Percentiles rank a stretch among this genome's conserved stretches.
These are phyloP conservation scores for Ornithoptera alexandrae DNA, from an alignment of 2,888 invertebrate species.

Conservation along the genomic window DNA sequence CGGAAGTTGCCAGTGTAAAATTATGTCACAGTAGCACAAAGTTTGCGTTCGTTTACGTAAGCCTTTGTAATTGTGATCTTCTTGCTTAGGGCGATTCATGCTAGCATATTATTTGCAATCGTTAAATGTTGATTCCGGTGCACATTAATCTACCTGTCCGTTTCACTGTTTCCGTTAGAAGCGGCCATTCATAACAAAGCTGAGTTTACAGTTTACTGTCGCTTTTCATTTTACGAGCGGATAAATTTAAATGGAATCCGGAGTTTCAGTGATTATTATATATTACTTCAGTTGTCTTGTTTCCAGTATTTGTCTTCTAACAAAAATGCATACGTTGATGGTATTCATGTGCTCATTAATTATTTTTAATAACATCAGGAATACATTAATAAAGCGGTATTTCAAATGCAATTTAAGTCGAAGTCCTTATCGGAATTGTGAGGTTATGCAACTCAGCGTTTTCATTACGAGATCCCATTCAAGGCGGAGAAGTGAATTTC, in stretches of 20 bases:
- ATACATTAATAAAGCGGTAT: not conserved
- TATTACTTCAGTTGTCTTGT: no score
- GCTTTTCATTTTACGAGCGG: conserved; percentile 6
- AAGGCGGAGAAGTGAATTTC: conserved; percentile 15
- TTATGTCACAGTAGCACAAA: conserved; percentile 4
- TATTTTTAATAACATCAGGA: not conserved
- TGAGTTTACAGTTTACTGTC: not conserved
- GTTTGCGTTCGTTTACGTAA: conserved; percentile 21
- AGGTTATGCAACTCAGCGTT: conserved; percentile 19
- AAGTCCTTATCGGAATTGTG: conserved; percentile 4
- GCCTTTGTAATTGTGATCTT: conserved; percentile 4
- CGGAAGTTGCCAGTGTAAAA: conserved; percentile 2
- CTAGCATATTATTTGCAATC: conserved; percentile 11
- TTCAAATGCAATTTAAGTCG: not conserved
- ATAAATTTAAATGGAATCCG: not conserved
- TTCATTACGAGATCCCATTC: conserved; percentile 16
- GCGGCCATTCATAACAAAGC: conserved; percentile 5
- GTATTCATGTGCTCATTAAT: not conserved
- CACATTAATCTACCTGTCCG: conserved; percentile 16
- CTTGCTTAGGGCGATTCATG: conserved; percentile 1
- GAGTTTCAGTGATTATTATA: not conserved
- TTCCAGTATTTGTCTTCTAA: no score
- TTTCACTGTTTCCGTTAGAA: conserved; percentile 5
- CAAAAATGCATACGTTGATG: not conserved
- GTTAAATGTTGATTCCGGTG: not conserved